A percentile compares a stretch with the other conserved stretches of the same genome.
Evolutionary conservation across 2,113 vertebrate genomes (phyloP).

Genomic region (Myocastor coypus): DNA sequence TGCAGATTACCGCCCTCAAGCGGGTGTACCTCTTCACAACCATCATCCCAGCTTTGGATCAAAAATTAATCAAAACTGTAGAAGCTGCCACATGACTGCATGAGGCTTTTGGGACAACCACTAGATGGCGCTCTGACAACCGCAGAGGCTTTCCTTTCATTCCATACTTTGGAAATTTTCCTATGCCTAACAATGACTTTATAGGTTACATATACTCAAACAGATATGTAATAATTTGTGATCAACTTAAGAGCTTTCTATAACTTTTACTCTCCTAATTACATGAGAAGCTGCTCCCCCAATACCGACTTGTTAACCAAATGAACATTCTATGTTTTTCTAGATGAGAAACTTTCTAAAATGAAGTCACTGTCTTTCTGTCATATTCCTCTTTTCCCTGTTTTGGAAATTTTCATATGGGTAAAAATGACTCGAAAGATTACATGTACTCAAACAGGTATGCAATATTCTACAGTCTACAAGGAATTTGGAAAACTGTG

Average conservation of each 20-base stretch:
- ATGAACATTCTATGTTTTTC: background rate
- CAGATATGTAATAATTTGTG: background rate
- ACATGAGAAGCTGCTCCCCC: background rate
- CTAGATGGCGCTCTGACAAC: background rate
- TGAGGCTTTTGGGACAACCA: no score
- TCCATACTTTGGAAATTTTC: background rate
- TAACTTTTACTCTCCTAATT: constrained; percentile 12
- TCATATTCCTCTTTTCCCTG: background rate
- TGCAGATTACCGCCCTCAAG: no score
- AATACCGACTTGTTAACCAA: background rate
- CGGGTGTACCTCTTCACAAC: no score
- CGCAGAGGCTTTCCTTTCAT: background rate
- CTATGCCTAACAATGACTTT: background rate
- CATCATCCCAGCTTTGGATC: no score
- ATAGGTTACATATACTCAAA: background rate
- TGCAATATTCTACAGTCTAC: no score
- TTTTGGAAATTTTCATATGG: background rate
- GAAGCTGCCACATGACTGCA: no score
- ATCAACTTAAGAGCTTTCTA: background rate
- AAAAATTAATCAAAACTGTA: no score
- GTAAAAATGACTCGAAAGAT: no score
- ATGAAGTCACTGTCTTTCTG: constrained; percentile 4
- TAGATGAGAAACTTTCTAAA: background rate
- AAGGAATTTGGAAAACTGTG: background rate
- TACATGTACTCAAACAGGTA: no score